Conservation (phyloP, 2,113 vertebrate genomes). For the Mola mola region DNA sequence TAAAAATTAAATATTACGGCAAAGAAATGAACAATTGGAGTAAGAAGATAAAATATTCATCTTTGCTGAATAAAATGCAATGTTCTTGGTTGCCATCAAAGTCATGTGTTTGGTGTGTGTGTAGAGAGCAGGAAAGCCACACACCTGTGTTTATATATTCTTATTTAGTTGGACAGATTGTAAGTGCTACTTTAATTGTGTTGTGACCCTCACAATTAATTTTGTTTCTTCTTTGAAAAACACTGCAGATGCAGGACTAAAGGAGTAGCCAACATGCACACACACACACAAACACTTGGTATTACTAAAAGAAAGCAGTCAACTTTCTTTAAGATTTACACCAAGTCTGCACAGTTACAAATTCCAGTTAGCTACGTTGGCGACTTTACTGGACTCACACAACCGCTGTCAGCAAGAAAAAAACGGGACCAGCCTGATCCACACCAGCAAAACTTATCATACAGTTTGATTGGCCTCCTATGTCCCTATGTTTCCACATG, state of each 20-base stretch:
- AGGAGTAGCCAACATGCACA: constrained; percentile 7
- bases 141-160: neutral
- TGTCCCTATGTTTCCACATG: neutral
- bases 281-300: constrained; percentile 3
- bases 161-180: no score
- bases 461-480: constrained; percentile 33
- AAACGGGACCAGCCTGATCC: constrained; percentile 32
- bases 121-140: neutral
- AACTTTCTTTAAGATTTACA: constrained; percentile 23
- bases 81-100: no score
- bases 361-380: constrained; percentile 2
- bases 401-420: constrained; percentile 56
- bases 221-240: neutral
- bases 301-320: constrained; percentile 17
- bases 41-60: no score
- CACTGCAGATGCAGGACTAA: constrained; percentile 8
- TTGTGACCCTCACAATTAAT: no score
- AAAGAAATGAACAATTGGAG: no score
- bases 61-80: no score
- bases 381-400: constrained; percentile 27
- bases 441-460: constrained; percentile 1
- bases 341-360: constrained; percentile 17
- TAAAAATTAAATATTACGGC: no score
- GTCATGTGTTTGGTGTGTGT: neutral
- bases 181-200: no score